phyloP scores from a whole-genome alignment of 2,797 vertebrate species.

The Gambelia wislizenii region DNA sequence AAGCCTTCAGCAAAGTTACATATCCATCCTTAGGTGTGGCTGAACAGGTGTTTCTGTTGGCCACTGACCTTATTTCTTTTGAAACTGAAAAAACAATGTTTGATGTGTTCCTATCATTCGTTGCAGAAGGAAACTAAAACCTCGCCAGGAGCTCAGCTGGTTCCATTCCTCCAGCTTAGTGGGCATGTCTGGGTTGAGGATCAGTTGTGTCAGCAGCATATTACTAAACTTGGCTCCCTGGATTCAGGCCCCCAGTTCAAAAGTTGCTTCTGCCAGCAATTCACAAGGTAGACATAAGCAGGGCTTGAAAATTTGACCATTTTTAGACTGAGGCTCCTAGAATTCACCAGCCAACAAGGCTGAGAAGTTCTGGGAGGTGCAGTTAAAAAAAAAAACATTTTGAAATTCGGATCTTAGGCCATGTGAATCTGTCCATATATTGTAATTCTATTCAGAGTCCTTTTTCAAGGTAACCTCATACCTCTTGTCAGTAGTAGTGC shows the following conservation, averaged over 20 bases:
- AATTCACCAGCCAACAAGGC: too few species aligned
- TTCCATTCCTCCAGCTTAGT: not conserved
- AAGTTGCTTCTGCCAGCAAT: not conserved
- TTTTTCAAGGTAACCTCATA: not conserved
- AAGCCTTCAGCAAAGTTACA: too few species aligned
- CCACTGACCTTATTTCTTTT: fast-evolving
- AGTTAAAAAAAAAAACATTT: too few species aligned
- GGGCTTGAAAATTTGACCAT: too few species aligned
- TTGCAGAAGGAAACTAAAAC: not conserved
- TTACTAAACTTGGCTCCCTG: not conserved
- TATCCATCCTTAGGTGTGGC: not conserved
- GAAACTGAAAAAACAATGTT: not conserved
- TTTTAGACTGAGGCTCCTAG: too few species aligned
- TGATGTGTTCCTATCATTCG: not conserved
- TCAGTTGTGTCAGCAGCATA: not conserved
- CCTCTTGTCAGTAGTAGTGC: too few species aligned
- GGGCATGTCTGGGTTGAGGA: not conserved
- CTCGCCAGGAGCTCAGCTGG: not conserved
- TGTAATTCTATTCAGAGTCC: too few species aligned
- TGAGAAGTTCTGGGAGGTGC: too few species aligned
- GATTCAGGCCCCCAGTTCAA: not conserved
- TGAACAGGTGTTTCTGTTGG: conserved; percentile 12
- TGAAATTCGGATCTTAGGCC: not conserved
- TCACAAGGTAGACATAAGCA: not conserved
- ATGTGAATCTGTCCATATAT: too few species aligned